Percentiles rank a stretch among this genome's conserved stretches.
phyloP scores from a whole-genome alignment of 2,797 vertebrate genomes.

The Alcedo atthis region DNA sequence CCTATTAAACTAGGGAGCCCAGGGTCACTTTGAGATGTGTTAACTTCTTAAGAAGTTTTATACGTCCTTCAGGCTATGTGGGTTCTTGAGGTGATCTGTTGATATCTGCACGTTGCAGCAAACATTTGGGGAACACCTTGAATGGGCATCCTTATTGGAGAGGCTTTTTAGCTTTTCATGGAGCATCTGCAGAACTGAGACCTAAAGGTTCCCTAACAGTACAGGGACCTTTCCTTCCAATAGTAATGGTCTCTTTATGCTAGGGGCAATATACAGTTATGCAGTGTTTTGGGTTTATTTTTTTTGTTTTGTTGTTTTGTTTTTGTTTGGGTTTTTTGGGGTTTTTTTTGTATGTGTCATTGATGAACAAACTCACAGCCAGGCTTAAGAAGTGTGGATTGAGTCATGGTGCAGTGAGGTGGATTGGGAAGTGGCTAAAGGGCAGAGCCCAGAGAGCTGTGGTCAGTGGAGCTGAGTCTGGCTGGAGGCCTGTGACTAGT shows the following conservation, averaged over 20 bases:
- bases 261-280: not conserved
- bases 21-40: not conserved
- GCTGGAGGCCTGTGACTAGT: too few species aligned
- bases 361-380: not conserved
- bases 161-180: not conserved
- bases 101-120: not conserved
- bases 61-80: not conserved
- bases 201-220: accelerated
- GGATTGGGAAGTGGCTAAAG: too few species aligned
- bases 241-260: accelerated
- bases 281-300: not conserved
- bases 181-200: not conserved
- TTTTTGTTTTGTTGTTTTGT: not conserved
- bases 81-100: not conserved
- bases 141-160: not conserved
- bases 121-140: not conserved
- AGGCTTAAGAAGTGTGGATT: too few species aligned
- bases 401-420: too few species aligned
- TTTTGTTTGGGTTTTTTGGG: not conserved
- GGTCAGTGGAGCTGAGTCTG: too few species aligned
- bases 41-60: not conserved
- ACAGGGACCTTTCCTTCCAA: not conserved
- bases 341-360: not conserved
- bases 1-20: not conserved
- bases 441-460: too few species aligned